phyloP scores from a whole-genome alignment of 2,888 invertebrate genomes.

The Melanargia galathea region DNA sequence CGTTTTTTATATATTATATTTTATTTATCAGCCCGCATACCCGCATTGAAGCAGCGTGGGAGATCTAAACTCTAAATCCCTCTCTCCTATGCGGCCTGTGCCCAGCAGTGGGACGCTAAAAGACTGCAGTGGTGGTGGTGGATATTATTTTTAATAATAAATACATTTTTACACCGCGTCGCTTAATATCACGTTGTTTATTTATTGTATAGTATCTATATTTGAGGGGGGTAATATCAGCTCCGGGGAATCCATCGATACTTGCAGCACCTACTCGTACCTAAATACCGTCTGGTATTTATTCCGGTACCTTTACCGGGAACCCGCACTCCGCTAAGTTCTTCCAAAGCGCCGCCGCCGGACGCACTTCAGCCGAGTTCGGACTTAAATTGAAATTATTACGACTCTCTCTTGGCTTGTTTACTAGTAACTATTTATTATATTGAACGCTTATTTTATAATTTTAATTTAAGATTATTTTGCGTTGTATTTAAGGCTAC shows the following conservation, averaged over 20 bases:
- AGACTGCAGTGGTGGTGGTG: too few species aligned
- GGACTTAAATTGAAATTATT: not conserved
- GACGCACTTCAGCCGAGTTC: constrained; percentile 26
- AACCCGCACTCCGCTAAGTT: constrained; percentile 53
- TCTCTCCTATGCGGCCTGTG: too few species aligned
- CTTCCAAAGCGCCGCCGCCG: constrained; percentile 46
- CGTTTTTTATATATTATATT: too few species aligned
- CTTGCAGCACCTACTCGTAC: constrained; percentile 51
- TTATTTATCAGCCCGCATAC: too few species aligned
- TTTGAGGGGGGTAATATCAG: constrained; percentile 45
- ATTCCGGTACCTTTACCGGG: constrained; percentile 74
- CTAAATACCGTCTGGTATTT: constrained; percentile 64
- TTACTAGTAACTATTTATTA: not conserved
- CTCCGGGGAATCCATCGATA: constrained; percentile 43
- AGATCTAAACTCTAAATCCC: too few species aligned
- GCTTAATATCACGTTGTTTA: too few species aligned
- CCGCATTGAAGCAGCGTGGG: too few species aligned
- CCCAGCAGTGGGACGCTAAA: too few species aligned
- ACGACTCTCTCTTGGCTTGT: constrained; percentile 4
- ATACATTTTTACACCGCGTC: too few species aligned
- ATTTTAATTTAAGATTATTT: too few species aligned
- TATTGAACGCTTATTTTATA: not conserved
- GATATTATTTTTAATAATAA: too few species aligned
- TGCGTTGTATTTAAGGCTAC: too few species aligned
- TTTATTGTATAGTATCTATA: not conserved